Conservation (phyloP, 2,888 invertebrate species). For the Lycaena phlaeas region DNA sequence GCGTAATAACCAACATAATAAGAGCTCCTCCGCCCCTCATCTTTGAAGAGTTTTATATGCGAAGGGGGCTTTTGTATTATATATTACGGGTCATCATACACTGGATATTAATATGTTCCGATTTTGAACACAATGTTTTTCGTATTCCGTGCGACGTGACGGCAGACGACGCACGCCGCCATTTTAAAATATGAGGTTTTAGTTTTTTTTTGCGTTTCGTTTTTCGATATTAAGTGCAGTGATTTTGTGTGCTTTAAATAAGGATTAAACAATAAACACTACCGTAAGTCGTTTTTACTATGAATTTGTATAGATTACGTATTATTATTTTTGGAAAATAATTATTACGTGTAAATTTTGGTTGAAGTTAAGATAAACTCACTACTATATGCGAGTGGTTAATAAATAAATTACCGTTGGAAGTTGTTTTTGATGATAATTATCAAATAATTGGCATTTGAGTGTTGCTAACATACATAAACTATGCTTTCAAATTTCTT, state of each 20-base stretch:
- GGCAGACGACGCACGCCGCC: conserved; percentile 38
- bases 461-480: too few species aligned
- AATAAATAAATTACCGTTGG: too few species aligned
- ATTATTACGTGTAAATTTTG: not conserved
- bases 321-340: not conserved
- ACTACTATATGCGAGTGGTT: too few species aligned
- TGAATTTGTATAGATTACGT: too few species aligned
- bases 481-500: too few species aligned
- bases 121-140: conserved; percentile 60
- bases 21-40: conserved; percentile 28
- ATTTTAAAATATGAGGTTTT: conserved; percentile 30
- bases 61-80: conserved; percentile 24
- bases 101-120: conserved; percentile 33
- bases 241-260: conserved; percentile 10
- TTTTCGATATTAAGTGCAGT: conserved; percentile 11
- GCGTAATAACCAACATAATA: conserved; percentile 24
- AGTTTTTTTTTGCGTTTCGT: conserved; percentile 17
- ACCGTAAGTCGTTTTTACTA: conserved; percentile 3
- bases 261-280: not conserved
- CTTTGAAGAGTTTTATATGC: conserved; percentile 14
- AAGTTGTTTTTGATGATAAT: too few species aligned
- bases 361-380: too few species aligned
- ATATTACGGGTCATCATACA: conserved; percentile 27
- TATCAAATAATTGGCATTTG: too few species aligned
- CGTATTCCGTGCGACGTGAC: conserved; percentile 53